These are phyloP conservation scores for Myotis brandtii DNA, from an alignment of 2,113 vertebrate genomes.

Conservation along the genomic window DNA sequence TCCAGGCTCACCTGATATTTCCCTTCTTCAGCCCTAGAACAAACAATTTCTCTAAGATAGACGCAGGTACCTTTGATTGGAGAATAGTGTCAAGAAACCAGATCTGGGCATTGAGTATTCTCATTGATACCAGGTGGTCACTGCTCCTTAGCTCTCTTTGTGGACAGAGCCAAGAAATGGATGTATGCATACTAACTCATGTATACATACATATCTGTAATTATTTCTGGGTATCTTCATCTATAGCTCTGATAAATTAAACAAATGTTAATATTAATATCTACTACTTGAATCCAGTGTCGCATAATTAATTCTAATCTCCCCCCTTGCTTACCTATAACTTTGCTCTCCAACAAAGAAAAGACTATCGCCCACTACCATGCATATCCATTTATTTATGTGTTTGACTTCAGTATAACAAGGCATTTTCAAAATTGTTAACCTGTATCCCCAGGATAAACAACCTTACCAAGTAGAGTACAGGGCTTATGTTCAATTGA, in stretches of 20 bases:
- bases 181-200: background rate
- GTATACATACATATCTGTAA: background rate
- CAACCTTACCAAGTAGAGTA: background rate
- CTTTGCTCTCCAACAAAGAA: background rate
- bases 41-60: background rate
- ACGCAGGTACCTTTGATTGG: background rate
- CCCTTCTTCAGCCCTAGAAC: background rate
- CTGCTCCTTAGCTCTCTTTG: background rate
- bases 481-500: background rate
- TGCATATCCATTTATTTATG: background rate
- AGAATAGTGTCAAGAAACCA: background rate
- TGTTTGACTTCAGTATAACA: background rate
- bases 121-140: background rate
- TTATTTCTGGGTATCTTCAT: constrained; percentile 36
- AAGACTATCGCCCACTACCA: background rate
- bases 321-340: background rate
- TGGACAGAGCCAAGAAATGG: background rate
- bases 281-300: background rate
- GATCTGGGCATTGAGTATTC: background rate
- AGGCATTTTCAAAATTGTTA: background rate
- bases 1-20: background rate
- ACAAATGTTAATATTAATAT: constrained; percentile 46
- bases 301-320: background rate
- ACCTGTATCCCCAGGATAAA: background rate
- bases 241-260: constrained; percentile 44